Percentiles rank a stretch among this genome's conserved stretches.
These are phyloP conservation scores for Dicrurus megarhynchus DNA, from an alignment of 2,113 vertebrate species.

Conservation along the genomic window DNA sequence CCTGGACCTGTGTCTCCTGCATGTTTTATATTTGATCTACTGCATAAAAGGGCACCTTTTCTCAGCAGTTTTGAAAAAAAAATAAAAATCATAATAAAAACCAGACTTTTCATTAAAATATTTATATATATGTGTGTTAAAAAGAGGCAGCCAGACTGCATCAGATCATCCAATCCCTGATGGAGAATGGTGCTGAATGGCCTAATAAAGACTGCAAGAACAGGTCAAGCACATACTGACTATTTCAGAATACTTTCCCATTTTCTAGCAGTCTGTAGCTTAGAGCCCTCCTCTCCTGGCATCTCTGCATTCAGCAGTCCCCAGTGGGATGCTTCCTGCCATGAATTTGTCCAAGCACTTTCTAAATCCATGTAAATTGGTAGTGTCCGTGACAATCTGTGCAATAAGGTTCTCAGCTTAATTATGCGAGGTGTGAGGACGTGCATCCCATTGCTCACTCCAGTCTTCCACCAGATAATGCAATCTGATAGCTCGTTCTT, in stretches of 20 bases:
- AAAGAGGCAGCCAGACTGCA: background rate
- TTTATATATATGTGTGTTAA: background rate
- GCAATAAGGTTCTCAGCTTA: background rate
- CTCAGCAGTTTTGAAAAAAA: background rate
- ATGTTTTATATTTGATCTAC: background rate
- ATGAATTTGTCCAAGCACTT: background rate
- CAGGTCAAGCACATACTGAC: background rate
- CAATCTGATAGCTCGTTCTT: background rate
- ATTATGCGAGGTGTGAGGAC: background rate
- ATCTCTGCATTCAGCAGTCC: background rate
- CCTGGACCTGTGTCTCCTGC: rapidly evolving
- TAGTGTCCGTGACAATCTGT: background rate
- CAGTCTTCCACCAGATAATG: background rate
- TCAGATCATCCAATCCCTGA: background rate
- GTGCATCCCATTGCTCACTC: background rate
- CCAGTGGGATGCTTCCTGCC: background rate
- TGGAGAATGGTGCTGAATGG: background rate
- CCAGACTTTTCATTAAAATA: background rate
- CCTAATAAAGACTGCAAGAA: background rate
- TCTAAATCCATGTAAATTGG: background rate
- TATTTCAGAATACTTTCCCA: background rate
- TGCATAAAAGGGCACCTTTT: background rate
- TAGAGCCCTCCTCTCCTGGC: background rate
- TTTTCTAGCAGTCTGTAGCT: background rate
- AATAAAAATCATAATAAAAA: background rate